phyloP scores from a whole-genome alignment of 2,888 invertebrate species.

The Eueremaeus valkanovi region DNA sequence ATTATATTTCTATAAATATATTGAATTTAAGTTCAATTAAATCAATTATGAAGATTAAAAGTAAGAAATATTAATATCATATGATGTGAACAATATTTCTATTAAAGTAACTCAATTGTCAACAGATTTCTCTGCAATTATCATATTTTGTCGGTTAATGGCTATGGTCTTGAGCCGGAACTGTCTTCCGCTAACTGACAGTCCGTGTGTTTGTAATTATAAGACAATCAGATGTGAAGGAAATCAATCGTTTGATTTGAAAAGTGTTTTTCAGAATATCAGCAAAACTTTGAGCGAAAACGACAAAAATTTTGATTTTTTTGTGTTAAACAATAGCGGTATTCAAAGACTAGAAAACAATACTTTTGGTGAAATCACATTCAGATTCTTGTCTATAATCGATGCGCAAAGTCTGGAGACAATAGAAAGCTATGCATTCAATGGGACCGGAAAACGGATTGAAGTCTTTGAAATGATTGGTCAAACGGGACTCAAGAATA shows the following conservation, averaged over 20 bases:
- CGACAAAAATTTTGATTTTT: constrained; percentile 16
- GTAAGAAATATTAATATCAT: no score
- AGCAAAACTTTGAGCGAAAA: neutral
- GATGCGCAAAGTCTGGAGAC: neutral
- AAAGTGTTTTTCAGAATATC: neutral
- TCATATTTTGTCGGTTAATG: neutral
- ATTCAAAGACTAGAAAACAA: constrained; percentile 4
- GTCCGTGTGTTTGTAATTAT: neutral
- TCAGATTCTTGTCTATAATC: neutral
- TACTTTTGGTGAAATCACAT: constrained; percentile 1
- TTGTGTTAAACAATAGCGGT: neutral
- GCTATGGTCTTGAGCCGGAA: neutral
- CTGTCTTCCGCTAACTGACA: neutral
- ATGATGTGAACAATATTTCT: no score
- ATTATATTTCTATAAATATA: no score
- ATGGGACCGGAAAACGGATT: neutral
- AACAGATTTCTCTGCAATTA: neutral
- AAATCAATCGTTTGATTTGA: neutral
- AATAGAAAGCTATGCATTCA: neutral
- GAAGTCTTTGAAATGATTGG: constrained; percentile 26
- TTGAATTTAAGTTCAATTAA: no score
- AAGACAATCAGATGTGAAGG: constrained; percentile 21
- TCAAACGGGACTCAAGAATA: neutral
- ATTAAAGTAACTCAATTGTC: no score
- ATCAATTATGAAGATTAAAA: no score